Conservation (phyloP, 2,113 vertebrate genomes). For the Hyperoodon ampullatus region DNA sequence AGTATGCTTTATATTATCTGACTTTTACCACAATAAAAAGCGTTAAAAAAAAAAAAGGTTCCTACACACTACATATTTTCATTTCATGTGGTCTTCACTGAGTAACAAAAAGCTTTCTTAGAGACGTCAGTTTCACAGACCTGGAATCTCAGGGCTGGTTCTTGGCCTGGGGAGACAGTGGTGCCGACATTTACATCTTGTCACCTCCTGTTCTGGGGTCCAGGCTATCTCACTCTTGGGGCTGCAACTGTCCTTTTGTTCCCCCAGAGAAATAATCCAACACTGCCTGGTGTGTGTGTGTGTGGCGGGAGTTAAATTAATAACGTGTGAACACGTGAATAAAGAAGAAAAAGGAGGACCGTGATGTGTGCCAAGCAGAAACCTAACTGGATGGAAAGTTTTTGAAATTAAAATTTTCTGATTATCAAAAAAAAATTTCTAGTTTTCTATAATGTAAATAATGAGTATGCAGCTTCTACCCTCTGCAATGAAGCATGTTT, state of each 20-base stretch:
- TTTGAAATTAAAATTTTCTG: not conserved
- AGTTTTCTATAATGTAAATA: not conserved
- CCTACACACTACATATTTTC: not conserved
- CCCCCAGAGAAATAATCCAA: no score
- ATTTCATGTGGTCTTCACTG: not conserved
- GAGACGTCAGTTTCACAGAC: not conserved
- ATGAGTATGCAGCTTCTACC: no score
- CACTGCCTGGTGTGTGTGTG: no score
- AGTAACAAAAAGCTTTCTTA: not conserved
- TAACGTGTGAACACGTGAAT: no score
- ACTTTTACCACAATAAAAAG: no score
- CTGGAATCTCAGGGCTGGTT: not conserved
- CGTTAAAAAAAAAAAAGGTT: no score
- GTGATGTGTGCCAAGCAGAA: not conserved
- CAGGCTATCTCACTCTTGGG: no score
- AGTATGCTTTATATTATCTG: no score
- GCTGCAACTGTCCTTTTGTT: not conserved
- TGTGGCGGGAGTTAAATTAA: no score
- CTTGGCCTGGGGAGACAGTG: not conserved
- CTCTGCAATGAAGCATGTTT: accelerated
- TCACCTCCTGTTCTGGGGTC: not conserved
- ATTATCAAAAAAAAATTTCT: no score
- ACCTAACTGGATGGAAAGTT: not conserved
- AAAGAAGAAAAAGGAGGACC: no score
- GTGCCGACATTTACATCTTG: accelerated